Evolutionary conservation across 2,113 vertebrate species (phyloP).

Genomic region (Hydrochoerus hydrochaeris): DNA sequence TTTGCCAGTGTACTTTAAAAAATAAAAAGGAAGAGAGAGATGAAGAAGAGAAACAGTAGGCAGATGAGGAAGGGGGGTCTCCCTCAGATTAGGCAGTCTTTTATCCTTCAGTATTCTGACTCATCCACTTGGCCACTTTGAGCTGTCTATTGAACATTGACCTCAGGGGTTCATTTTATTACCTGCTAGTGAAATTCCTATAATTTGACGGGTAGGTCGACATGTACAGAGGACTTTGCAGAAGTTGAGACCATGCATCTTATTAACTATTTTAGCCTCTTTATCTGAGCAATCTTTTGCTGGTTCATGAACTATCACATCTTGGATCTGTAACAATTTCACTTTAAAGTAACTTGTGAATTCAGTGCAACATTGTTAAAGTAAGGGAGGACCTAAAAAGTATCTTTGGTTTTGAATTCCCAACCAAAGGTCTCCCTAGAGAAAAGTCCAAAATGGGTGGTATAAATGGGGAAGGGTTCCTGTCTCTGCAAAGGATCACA

Average conservation of each 20-base stretch:
- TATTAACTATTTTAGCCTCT: background rate
- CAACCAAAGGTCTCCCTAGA: background rate
- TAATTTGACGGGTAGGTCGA: background rate
- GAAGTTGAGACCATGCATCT: background rate
- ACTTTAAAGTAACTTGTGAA: slow-evolving; percentile 31
- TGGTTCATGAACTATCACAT: background rate
- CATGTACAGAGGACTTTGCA: background rate
- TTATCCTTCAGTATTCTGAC: background rate
- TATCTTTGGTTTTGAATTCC: background rate
- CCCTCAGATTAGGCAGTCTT: background rate
- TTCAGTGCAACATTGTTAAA: background rate
- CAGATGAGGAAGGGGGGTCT: background rate
- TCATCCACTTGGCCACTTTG: background rate
- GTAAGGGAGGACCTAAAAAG: background rate
- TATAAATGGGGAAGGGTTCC: background rate
- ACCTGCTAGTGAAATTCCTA: background rate
- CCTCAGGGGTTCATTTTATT: background rate
- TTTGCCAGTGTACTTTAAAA: slow-evolving; percentile 22
- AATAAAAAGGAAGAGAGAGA: background rate
- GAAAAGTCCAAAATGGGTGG: background rate
- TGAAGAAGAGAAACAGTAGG: background rate
- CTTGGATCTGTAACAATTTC: background rate
- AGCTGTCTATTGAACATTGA: background rate
- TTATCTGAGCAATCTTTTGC: background rate
- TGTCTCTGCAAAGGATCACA: background rate